A percentile compares a stretch with the other conserved stretches of the same genome.
phyloP scores from a whole-genome alignment of 2,888 invertebrate species.

The Deroplatys truncata region DNA sequence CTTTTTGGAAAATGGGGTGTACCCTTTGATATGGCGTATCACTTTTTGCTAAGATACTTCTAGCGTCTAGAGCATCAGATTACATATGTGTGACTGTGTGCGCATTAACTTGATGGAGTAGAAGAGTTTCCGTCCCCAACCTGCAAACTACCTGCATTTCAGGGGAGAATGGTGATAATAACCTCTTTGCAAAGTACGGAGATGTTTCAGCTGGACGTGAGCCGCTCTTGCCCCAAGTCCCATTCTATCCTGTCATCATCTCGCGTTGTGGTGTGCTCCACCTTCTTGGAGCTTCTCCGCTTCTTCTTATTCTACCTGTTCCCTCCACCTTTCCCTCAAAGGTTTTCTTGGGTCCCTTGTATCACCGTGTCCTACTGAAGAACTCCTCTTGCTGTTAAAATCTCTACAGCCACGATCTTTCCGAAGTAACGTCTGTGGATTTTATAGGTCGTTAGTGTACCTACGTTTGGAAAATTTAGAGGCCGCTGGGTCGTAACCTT shows the following conservation, averaged over 20 bases:
- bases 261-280: background rate
- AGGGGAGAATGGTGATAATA: background rate
- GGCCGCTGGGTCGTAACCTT: no score
- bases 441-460: no score
- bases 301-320: background rate
- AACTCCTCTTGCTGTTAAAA: background rate
- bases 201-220: background rate
- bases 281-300: background rate
- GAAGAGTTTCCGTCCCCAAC: no score
- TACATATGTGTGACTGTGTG: no score
- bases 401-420: no score
- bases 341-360: background rate
- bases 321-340: background rate
- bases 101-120: no score
- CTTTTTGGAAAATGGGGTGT: no score
- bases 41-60: no score
- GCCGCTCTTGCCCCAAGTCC: background rate
- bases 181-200: background rate
- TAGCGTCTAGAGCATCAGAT: no score
- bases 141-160: background rate
- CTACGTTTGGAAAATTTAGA: no score
- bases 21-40: no score
- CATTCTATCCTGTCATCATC: background rate
- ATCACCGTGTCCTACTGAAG: background rate
- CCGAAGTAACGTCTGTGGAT: no score